Percentiles rank a stretch among this genome's conserved stretches.
Evolutionary conservation across 2,113 vertebrate species (phyloP).

Genomic region (Regulus satrapa): DNA sequence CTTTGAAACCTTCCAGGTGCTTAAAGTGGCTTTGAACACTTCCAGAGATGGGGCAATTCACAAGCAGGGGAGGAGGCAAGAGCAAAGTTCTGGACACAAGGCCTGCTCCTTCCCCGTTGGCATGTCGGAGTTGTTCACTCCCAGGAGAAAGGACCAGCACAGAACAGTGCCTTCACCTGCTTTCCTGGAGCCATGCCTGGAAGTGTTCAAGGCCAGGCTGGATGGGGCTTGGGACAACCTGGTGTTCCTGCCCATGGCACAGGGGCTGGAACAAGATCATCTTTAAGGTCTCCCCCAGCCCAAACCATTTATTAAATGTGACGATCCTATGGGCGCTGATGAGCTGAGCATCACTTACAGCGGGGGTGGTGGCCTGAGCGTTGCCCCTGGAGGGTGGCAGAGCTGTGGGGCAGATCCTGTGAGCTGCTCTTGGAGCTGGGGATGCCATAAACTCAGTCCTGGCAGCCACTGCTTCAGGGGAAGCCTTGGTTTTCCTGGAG

Average conservation of each 20-base stretch:
- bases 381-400: not conserved
- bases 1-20: not conserved
- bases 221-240: not conserved
- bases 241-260: not conserved
- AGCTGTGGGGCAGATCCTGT: not conserved
- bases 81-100: not conserved
- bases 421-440: not conserved
- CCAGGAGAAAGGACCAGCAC: not conserved
- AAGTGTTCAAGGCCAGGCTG: not conserved
- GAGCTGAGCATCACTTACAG: not conserved
- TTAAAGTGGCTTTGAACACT: not conserved
- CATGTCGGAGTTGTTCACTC: not conserved
- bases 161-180: not conserved
- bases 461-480: not conserved
- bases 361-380: not conserved
- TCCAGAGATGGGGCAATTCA: not conserved
- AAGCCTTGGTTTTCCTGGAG: not conserved
- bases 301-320: not conserved
- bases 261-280: not conserved
- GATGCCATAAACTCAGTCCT: not conserved
- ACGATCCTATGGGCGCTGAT: not conserved
- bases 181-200: not conserved
- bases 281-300: not conserved
- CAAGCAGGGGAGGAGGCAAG: not conserved
- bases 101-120: fast-evolving